Percentiles rank a stretch among this genome's conserved stretches.
Conservation (phyloP, 2,888 invertebrate species). For the Limnephilus marmoratus region DNA sequence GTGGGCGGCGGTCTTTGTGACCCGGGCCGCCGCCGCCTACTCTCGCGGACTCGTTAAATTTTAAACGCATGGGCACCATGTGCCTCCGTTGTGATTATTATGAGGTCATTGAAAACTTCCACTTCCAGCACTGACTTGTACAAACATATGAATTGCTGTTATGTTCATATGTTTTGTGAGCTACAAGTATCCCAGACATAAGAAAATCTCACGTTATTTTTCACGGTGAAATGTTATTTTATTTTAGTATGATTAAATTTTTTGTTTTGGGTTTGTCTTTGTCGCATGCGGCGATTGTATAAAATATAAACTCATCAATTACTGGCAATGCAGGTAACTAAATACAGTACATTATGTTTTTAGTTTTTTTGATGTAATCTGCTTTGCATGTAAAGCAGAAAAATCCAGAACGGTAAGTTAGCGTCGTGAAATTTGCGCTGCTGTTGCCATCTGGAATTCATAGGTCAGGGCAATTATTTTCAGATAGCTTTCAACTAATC, state of each 20-base stretch:
- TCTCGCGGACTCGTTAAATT: constrained; percentile 15
- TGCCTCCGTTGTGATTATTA: background rate
- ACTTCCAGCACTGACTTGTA: background rate
- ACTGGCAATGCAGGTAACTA: background rate
- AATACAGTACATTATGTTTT: background rate
- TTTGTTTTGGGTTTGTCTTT: background rate
- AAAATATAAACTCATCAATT: background rate
- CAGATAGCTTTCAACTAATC: background rate
- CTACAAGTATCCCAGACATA: background rate
- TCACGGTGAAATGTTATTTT: background rate
- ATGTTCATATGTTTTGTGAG: background rate
- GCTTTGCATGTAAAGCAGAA: background rate
- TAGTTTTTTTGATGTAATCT: background rate
- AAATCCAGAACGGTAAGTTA: background rate
- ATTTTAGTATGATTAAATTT: background rate
- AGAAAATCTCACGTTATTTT: background rate
- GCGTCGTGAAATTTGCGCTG: too few relatives aligned
- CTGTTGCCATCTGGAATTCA: background rate
- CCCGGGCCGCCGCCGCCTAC: constrained; percentile 11
- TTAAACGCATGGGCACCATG: constrained; percentile 33
- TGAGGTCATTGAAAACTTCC: background rate
- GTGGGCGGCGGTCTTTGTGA: constrained; percentile 48
- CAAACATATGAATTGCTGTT: background rate
- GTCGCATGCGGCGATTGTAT: background rate
- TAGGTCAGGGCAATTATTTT: background rate